A percentile compares a stretch with the other conserved stretches of the same genome.
Evolutionary conservation across 2,888 invertebrate species (phyloP).

Genomic region (Entomobrya multifasciata): DNA sequence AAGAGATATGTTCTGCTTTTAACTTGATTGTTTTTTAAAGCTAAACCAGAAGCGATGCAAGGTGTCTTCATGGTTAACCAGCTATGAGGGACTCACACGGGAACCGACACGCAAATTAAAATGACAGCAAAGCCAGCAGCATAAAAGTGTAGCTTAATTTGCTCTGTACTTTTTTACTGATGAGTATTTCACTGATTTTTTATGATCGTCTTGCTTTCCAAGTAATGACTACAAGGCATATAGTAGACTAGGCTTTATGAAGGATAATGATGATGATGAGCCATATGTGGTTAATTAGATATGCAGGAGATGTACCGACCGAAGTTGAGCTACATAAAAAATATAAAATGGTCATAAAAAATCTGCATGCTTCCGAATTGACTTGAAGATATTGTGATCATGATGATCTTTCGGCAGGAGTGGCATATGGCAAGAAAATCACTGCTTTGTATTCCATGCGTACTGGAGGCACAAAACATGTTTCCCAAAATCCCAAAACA

Average conservation of each 20-base stretch:
- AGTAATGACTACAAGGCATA: not conserved
- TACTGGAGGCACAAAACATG: not conserved
- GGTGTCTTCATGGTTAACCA: not conserved
- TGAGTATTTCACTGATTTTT: too few species aligned
- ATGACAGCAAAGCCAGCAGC: too few species aligned
- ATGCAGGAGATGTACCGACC: constrained; percentile 2
- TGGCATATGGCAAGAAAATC: not conserved
- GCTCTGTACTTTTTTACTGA: too few species aligned
- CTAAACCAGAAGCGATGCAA: not conserved
- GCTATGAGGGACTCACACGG: not conserved
- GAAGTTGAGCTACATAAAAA: not conserved
- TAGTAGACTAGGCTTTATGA: not conserved
- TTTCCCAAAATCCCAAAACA: too few species aligned
- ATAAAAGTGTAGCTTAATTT: too few species aligned
- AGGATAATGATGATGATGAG: constrained; percentile 36
- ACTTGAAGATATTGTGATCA: too few species aligned
- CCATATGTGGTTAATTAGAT: constrained; percentile 65
- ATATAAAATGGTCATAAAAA: constrained; percentile 25
- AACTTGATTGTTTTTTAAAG: constrained; percentile 2
- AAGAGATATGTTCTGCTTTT: constrained; percentile 3
- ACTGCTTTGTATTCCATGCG: not conserved
- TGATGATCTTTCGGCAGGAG: not conserved
- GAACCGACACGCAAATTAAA: too few species aligned
- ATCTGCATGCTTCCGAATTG: not conserved
- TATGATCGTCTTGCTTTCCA: not conserved